Base-by-base conservation (phyloP, 2,888 invertebrate genomes). In the Cephalotes varians region DNA sequence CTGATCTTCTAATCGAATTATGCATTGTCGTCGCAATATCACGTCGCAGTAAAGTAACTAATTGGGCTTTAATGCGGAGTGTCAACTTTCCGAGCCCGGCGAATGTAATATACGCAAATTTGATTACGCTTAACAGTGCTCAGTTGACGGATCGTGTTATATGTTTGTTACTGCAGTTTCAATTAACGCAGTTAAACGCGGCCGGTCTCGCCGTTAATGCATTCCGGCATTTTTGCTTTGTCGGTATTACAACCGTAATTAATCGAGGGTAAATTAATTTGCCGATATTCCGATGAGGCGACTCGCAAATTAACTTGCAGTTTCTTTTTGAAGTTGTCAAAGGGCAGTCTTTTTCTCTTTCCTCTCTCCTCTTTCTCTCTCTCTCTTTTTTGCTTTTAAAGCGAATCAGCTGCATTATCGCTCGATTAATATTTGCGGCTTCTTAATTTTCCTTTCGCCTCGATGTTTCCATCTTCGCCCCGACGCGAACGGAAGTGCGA, bases 1-100 rank as follows among this genome's bases (percentile, higher is more conserved):
- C 86, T 83, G 73, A 84, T 86, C 84, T 58, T 25, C 56, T 79
- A 79, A 79, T 79, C 67, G 67, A 79, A 69, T 79, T 67, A 67
- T 56, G 67, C 67, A 79, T 79, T 79, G 77, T 77, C 67, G 56
- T 49, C 54, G 67, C 56, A 54, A 34, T 69, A 65, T 56, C 67
- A 51, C 77, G 56, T 37, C 64, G 64, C 54, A 51, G 67, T 54
- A 21, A 56, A 69, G 56, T 58, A 79, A 79, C 69, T 79, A 67
- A 79, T 79, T 79, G 77, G 34, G 56, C 67, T 79, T 79, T 79
- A 79, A 79, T 79, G 77, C 67, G 56, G 44, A 56, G 44, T 56
- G 69, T 58, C 77, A 79, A 79, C 56, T 79, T 79, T 67, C 67
- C 54, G 54, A n/a, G 54, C 25, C 34, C 21, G 54, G 37, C 54